Evolutionary conservation across 2,797 vertebrate genomes (phyloP), one percentile per base, ranked within the genome.

Genomic region (Sebastes hubbsi): DNA sequence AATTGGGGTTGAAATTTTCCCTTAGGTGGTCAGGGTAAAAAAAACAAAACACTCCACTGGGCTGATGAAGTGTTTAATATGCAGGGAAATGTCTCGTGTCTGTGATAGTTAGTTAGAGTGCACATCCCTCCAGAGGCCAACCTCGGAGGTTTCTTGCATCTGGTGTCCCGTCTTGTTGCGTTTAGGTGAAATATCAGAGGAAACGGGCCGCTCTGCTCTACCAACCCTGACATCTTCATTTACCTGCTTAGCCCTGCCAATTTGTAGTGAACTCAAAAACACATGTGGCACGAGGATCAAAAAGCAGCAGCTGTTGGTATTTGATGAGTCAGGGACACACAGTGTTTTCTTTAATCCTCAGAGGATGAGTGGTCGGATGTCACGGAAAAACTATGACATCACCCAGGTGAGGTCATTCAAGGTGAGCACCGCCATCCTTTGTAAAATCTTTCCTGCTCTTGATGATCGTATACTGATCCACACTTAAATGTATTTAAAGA

Each of bases 1-100:
- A 36, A 60, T 2, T 18, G 14, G 34, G 58, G 38, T 65, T 67
- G 1, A 52, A 76, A 52, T 56, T 36, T 7, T 18, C 25, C 65
- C 27, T 25, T 32, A 11, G 16, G 69, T 59, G 38, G 34, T 63
- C 29, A 27, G 20, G 6, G 20, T 18, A 29, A 32, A 36, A 12
- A 9, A 36, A 12, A 4, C 3, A 54, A 66, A 61, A 64, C 18
- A 7, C 13, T 49, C 30, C 2, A 24, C 34, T 36, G 27, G 56
- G 46, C 9, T 75, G 87, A 84, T 84, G 56, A 70, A 52, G 60
- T 59, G 77, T 87, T 85, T 77, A 79, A 86, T 84, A 81, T 74
- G 81, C 42, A 66, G 25, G 30, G 36, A 54, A 72, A 72, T 2
- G 74, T 55, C 8, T 83, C n/a, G 36, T 72, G 77, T 78, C 60